These are phyloP conservation scores for Plodia interpunctella DNA, from an alignment of 1,140 invertebrate genomes.

Conservation along the genomic window DNA sequence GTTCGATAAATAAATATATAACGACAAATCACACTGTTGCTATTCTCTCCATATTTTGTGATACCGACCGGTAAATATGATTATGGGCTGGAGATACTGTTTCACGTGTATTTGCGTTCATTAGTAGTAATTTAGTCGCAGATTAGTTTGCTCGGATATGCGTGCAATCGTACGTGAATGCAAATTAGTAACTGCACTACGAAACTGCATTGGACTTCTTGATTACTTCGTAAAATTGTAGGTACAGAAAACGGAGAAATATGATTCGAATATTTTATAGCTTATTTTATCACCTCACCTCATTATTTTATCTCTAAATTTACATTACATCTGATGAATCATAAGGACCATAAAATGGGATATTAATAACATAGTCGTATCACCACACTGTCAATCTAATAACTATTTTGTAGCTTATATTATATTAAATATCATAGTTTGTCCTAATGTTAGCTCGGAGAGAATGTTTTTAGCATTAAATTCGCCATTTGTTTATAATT, in stretches of 20 bases:
- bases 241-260: background rate
- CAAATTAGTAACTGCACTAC: background rate
- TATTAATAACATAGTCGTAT: no score
- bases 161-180: slow-evolving; percentile 1
- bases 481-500: no score
- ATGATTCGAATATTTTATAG: no score
- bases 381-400: no score
- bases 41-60: background rate
- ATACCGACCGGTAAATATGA: slow-evolving; percentile 17
- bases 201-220: background rate
- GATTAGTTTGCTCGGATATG: slow-evolving; percentile 4
- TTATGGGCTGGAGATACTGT: slow-evolving; percentile 12
- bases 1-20: background rate
- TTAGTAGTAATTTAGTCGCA: slow-evolving; percentile 4
- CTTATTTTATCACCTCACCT: no score
- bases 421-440: no score
- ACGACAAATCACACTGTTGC: background rate
- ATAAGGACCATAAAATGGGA: no score
- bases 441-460: no score
- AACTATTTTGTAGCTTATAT: no score
- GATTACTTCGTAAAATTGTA: background rate
- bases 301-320: no score
- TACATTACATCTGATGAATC: no score
- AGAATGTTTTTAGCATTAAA: no score
- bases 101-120: slow-evolving; percentile 3